Base-by-base conservation (phyloP, 2,888 invertebrate genomes). In the Cephus runcator region DNA sequence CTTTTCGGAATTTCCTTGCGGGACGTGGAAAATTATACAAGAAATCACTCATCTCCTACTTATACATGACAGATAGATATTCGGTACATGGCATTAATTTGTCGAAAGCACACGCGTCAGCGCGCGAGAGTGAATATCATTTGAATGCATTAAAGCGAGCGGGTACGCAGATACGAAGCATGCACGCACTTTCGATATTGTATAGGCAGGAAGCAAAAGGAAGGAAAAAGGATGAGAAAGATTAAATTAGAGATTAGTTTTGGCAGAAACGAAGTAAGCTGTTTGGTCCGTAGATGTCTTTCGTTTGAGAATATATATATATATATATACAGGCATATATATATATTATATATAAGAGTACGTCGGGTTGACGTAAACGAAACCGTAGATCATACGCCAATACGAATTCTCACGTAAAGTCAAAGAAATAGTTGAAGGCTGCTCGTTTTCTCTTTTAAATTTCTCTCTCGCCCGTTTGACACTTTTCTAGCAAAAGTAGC, bases 71-170 rank as follows among this genome's bases (percentile, higher is more conserved):
- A 83, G 83, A 85, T 85, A 84, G 83, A 80, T 81, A 81, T 83
- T 85, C 85, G 85, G 85, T 87, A 85, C 87, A 85, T 82, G 85
- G 85, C 85, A 86, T 87, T 87, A 85, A 87, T 87, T 87, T 86
- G 86, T 85, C 87, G 85, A 85, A 85, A 87, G 85, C 83, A 82
- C 80, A 85, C 85, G 87, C 87, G 85, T 84, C 87, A 85, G 82
- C 83, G 84, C 82, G 85, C 83, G 81, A 83, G 86, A 82, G 85
- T 85, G 87, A 87, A 87, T 87, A 87, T 87, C 88, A 87, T 87
- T 87, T 86, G 88, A 87, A 87, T 88, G 87, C 85, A 87, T 87
- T 88, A 88, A 84, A 81, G 79, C 73, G 40, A 76, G 79, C 81
- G 77, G 71, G 31, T 71, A 31, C 33, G 71, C 23, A 12, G 12